A percentile compares a stretch with the other conserved stretches of the same genome.
Evolutionary conservation across 2,113 vertebrate genomes (phyloP).

Genomic region (Phycodurus eques): DNA sequence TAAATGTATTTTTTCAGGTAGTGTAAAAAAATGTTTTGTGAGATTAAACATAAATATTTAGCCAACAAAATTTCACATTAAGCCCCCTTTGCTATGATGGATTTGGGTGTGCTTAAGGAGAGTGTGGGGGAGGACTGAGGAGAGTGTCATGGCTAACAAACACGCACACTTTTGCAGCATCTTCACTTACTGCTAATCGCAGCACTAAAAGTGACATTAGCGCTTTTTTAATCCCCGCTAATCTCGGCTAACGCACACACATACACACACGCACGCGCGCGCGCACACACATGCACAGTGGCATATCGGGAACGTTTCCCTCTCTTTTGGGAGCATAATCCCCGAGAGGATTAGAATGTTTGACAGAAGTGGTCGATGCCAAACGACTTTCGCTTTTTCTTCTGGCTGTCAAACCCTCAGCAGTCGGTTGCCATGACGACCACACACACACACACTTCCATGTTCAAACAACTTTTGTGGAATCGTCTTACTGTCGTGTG

Average conservation of each 20-base stretch:
- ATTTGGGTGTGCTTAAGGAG: not conserved
- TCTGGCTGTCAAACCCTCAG: not conserved
- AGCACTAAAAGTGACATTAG: conserved; percentile 2
- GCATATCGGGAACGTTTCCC: not conserved
- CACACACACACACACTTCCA: not conserved
- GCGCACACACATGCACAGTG: not conserved
- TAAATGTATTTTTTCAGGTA: not conserved
- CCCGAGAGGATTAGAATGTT: conserved; percentile 1
- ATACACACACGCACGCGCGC: not conserved
- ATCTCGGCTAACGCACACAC: not conserved
- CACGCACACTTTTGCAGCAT: not conserved
- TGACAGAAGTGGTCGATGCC: not conserved
- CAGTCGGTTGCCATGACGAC: not conserved
- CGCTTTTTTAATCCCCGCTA: conserved; percentile 2
- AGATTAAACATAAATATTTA: not conserved
- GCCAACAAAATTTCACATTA: not conserved
- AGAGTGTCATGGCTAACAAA: not conserved
- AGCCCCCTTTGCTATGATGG: not conserved
- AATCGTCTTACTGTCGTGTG: not conserved
- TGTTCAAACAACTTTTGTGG: not conserved
- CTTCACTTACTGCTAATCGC: not conserved
- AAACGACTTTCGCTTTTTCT: not conserved
- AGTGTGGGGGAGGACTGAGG: not conserved
- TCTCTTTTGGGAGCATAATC: conserved; percentile 4
- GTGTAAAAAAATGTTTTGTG: not conserved